Evolutionary conservation across 2,797 vertebrate species (phyloP).

Genomic region (Bradypodion ventrale): DNA sequence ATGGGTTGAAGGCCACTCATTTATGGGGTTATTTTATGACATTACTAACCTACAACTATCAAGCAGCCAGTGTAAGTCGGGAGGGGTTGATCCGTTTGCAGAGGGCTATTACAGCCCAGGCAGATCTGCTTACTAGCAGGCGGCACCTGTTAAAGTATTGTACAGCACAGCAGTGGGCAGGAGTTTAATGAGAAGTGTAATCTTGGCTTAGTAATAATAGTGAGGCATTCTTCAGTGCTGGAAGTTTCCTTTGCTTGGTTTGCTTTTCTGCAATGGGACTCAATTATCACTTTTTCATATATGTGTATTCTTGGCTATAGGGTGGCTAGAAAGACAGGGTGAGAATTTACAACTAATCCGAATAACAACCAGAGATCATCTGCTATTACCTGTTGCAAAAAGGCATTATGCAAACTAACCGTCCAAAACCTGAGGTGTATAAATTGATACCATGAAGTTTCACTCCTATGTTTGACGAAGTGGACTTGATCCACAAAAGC

Average conservation of each 20-base stretch:
- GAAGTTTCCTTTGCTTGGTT: neutral
- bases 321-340: slow-evolving; percentile 1
- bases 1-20: neutral
- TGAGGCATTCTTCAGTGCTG: neutral
- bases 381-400: too few relatives aligned
- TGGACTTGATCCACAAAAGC: too few relatives aligned
- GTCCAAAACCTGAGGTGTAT: too few relatives aligned
- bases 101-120: neutral
- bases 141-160: neutral
- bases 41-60: neutral
- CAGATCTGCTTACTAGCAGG: neutral
- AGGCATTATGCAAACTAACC: too few relatives aligned
- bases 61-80: neutral
- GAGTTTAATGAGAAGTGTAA: neutral
- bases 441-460: too few relatives aligned
- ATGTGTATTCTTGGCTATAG: slow-evolving; percentile 8
- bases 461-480: too few relatives aligned
- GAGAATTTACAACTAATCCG: too few relatives aligned
- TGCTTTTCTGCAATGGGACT: neutral
- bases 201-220: neutral
- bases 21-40: neutral
- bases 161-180: neutral
- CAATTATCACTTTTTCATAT: too few relatives aligned
- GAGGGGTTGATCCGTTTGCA: slow-evolving; percentile 5
- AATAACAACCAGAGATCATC: too few relatives aligned